Evolutionary conservation across 2,888 invertebrate species (phyloP).

Genomic region (Allophyes oxyacanthae): DNA sequence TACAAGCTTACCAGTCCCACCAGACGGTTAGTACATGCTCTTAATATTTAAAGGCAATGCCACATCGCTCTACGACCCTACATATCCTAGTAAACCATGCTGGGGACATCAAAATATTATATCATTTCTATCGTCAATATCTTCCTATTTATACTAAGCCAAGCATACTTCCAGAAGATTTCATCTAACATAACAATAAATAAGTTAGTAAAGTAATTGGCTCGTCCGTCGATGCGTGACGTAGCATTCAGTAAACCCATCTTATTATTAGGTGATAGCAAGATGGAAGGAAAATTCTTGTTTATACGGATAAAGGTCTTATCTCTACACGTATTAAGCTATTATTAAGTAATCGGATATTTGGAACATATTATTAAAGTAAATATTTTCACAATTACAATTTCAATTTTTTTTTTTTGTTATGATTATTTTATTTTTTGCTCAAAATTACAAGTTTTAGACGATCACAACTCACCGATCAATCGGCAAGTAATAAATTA

Average conservation of each 20-base stretch:
- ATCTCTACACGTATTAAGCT: background rate
- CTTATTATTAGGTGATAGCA: constrained; percentile 40
- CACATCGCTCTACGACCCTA: too few species aligned
- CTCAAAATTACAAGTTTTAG: too few species aligned
- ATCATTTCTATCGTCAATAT: constrained; percentile 16
- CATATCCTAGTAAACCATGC: too few species aligned
- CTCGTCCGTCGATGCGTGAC: constrained; percentile 27
- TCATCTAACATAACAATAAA: constrained; percentile 23
- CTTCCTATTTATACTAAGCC: constrained; percentile 12
- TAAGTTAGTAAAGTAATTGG: constrained; percentile 32
- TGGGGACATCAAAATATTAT: too few species aligned
- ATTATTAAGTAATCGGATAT: too few species aligned
- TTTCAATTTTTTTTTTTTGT: too few species aligned
- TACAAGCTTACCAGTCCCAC: too few species aligned
- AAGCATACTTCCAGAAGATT: constrained; percentile 20
- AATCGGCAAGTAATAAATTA: constrained; percentile 4
- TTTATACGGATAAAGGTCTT: constrained; percentile 14
- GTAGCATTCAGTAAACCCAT: constrained; percentile 35
- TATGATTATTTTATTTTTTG: too few species aligned
- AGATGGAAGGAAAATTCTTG: constrained; percentile 17
- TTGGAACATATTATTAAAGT: too few species aligned
- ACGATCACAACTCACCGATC: background rate
- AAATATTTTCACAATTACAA: too few species aligned
- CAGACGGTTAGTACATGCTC: too few species aligned
- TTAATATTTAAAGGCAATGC: too few species aligned